Conservation (phyloP, 2,797 vertebrate species). For the Hippopotamyrus pictus region DNA sequence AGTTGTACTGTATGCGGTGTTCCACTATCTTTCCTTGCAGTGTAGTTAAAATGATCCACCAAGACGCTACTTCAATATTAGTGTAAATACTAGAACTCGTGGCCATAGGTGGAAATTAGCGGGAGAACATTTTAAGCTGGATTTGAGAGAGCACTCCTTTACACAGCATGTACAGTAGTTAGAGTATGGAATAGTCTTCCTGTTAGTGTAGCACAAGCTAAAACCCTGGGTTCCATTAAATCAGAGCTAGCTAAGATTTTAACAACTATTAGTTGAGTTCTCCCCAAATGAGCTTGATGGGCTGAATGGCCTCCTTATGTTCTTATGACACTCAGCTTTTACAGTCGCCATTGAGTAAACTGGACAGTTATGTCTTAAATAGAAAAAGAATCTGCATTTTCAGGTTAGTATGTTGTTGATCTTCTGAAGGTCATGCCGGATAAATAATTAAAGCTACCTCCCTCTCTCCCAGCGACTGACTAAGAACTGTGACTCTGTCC, state of each 20-base stretch:
- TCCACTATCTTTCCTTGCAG: neutral
- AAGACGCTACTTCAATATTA: neutral
- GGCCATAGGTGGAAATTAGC: no score
- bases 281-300: neutral
- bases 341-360: neutral
- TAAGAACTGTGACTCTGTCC: constrained; percentile 34
- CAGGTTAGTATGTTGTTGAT: neutral
- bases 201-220: neutral
- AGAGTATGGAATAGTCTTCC: neutral
- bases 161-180: neutral
- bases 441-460: neutral
- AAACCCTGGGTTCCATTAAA: neutral
- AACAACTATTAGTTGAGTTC: neutral
- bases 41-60: neutral
- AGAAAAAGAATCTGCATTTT: neutral
- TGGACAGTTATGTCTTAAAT: neutral
- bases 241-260: neutral
- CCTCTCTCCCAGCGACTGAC: constrained; percentile 21
- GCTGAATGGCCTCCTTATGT: neutral
- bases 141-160: no score
- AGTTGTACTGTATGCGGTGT: neutral
- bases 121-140: no score
- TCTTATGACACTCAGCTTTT: neutral
- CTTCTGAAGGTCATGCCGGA: neutral
- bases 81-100: neutral